Conservation (phyloP, 2,797 vertebrate genomes). For the Urocyon cinereoargenteus region DNA sequence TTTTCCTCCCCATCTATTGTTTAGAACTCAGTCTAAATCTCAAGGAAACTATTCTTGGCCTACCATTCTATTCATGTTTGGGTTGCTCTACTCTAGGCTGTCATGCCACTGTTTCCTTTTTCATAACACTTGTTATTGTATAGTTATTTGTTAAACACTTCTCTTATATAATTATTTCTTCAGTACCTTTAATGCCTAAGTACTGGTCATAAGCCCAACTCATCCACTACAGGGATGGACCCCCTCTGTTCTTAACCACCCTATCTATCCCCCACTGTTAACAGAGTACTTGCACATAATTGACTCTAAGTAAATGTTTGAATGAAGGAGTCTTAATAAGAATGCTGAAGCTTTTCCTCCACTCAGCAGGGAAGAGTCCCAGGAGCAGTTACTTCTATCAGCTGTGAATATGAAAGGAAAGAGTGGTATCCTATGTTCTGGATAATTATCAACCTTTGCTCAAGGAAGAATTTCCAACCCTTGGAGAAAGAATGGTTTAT, state of each 20-base stretch:
- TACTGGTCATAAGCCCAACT: fast-evolving
- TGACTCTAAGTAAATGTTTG: neutral
- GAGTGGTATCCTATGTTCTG: neutral
- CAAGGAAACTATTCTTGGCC: neutral
- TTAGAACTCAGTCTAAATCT: neutral
- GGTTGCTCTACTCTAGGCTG: neutral
- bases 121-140: neutral
- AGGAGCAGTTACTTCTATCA: neutral
- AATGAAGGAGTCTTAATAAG: neutral
- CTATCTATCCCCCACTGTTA: neutral
- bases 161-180: neutral
- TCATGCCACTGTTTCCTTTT: neutral
- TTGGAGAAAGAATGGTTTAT: neutral
- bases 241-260: neutral
- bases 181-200: neutral
- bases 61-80: neutral
- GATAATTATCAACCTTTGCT: neutral
- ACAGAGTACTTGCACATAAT: neutral
- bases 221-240: no score
- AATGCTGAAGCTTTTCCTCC: neutral
- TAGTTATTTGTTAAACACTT: neutral
- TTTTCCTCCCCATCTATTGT: neutral
- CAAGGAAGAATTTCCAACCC: neutral
- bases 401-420: neutral
- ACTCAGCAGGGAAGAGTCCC: neutral